Conservation (phyloP, 2,113 vertebrate species). For the Brachypodius melanocephalos region DNA sequence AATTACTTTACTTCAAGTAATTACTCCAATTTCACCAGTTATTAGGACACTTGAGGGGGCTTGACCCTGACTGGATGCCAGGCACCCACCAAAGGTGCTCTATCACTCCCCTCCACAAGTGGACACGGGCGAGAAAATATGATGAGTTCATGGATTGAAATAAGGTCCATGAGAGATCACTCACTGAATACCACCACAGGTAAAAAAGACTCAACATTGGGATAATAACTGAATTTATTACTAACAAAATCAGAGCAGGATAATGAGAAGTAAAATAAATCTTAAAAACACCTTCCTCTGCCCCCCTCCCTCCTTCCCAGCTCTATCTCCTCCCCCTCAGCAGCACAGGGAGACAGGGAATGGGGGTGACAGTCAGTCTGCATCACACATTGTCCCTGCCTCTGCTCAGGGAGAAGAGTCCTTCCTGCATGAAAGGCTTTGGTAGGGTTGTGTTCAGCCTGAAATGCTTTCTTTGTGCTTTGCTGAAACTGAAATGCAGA, state of each 20-base stretch:
- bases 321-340: neutral
- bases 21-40: neutral
- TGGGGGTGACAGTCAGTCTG: neutral
- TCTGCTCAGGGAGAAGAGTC: neutral
- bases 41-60: neutral
- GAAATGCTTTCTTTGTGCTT: neutral
- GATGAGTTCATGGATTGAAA: neutral
- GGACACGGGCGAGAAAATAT: neutral
- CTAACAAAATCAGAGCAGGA: neutral
- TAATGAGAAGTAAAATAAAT: neutral
- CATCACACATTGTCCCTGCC: rapidly evolving
- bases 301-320: neutral
- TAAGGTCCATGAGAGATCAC: neutral
- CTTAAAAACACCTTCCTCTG: neutral
- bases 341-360: neutral
- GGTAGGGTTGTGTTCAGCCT: neutral
- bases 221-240: neutral
- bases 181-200: neutral
- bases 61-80: neutral
- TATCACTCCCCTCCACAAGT: neutral
- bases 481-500: neutral
- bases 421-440: neutral
- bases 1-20: neutral
- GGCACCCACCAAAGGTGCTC: neutral
- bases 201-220: neutral